Base-by-base conservation (phyloP, 2,113 vertebrate species). In the Sinocyclocheilus anshuiensis region DNA sequence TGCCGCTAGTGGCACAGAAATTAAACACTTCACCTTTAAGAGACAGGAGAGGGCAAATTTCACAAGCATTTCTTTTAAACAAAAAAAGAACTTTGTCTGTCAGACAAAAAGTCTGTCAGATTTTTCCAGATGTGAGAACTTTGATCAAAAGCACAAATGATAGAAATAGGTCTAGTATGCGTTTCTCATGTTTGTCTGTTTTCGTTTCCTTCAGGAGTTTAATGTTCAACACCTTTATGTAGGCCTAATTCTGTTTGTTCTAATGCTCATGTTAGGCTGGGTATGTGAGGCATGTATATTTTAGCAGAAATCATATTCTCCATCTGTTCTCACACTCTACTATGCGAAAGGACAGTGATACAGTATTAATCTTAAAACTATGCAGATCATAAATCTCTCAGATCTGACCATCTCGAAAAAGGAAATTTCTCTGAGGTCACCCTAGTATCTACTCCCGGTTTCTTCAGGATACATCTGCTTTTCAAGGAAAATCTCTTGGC, bases 271-370 rank as follows among this genome's bases (percentile, higher is more conserved):
- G 82, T 36, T 57, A 61, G 26, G 55, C 69, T 53, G 26, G 24
- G 48, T 67, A 67, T 50, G 50, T 4, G n/a, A 24, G 48, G 18
- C 57, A 55, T 84, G n/a, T 48, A 79, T 84, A 61, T 61, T 84
- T 84, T 53, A 84, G 45, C 55, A 84, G 63, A 42, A 83, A 39
- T 61, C 61, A 78, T 61, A 72, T 87, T 79, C 50, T 26, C 75
- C 33, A 55, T 79, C 50, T 79, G 72, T 48, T 45, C 53, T 79
- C 75, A 53, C 53, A 71, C 53, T 79, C 63, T 10, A 59, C n/a
- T 61, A 55, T 55, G 53, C 42, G 50, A 53, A 53, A 5, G 20
- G 75, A 63, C 50, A 61, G 29, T 10, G 74, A 79, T 69, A 84
- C 76, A 84, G 29, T 15, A 79, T 42, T 45, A 26, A 84, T 76